Evolutionary conservation across 92 coral and sea anemone species (phyloP).

Genomic region (Palythoa grandiflora): DNA sequence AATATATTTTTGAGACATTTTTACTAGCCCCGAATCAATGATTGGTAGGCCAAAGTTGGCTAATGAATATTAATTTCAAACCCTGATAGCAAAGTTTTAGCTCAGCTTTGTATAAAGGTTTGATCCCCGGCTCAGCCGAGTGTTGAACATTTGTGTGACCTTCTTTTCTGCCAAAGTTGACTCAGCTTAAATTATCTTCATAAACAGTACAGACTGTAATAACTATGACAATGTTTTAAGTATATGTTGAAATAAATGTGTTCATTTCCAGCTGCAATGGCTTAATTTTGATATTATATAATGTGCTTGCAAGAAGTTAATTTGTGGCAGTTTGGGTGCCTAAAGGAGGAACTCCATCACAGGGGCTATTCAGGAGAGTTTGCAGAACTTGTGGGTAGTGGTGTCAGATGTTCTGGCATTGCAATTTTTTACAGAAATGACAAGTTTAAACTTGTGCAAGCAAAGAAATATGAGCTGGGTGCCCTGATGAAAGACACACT

Average conservation of each 20-base stretch:
- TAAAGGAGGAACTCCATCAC: constrained; percentile 22
- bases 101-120: no score
- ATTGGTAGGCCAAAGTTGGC: no score
- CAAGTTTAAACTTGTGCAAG: constrained; percentile 27
- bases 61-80: no score
- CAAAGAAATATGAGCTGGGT: constrained; percentile 23
- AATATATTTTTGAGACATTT: no score
- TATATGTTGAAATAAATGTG: neutral
- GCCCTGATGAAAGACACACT: neutral
- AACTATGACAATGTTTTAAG: neutral
- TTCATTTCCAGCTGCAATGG: constrained; percentile 31
- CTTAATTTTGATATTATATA: constrained; percentile 30
- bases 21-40: no score
- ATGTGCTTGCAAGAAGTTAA: constrained; percentile 43
- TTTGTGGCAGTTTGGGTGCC: constrained; percentile 31
- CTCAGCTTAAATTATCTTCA: no score
- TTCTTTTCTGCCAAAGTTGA: no score
- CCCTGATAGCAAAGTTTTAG: no score
- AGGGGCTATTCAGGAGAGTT: constrained; percentile 39
- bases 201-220: neutral
- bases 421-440: constrained; percentile 23
- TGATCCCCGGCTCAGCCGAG: no score
- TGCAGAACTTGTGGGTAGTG: neutral
- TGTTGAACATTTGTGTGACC: no score
- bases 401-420: neutral